Percentiles rank a stretch among this genome's conserved stretches.
Conservation (phyloP, 1,140 invertebrate genomes). For the Idris sp. region DNA sequence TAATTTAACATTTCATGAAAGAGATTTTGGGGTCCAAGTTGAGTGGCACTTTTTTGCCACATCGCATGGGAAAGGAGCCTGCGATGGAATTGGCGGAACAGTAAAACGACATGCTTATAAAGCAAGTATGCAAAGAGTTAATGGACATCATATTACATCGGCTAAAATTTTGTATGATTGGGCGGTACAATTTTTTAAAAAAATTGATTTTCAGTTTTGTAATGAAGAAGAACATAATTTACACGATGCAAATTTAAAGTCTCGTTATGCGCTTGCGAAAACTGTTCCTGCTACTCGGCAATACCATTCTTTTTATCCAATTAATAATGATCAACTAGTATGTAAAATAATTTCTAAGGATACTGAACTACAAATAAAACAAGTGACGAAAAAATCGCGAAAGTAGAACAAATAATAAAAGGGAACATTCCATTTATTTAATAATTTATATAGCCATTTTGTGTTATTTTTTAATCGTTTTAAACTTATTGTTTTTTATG, state of each 20-base stretch:
- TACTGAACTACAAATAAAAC: background rate
- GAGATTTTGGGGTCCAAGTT: constrained; percentile 48
- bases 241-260: background rate
- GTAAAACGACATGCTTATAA: background rate
- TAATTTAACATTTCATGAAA: no score
- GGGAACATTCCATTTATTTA: no score
- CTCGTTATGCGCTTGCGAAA: background rate
- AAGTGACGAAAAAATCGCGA: no score
- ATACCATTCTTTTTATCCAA: background rate
- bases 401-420: no score
- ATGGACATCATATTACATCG: background rate
- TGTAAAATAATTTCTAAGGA: background rate
- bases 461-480: no score
- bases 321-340: background rate
- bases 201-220: background rate
- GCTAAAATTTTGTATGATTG: background rate
- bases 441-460: no score
- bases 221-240: background rate
- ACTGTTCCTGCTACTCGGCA: background rate
- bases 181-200: background rate
- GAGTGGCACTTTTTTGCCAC: constrained; percentile 57
- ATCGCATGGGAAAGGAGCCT: constrained; percentile 61
- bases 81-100: constrained; percentile 16
- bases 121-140: background rate
- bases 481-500: no score